Conservation (phyloP, 2,113 vertebrate genomes). For the Clarias magur region DNA sequence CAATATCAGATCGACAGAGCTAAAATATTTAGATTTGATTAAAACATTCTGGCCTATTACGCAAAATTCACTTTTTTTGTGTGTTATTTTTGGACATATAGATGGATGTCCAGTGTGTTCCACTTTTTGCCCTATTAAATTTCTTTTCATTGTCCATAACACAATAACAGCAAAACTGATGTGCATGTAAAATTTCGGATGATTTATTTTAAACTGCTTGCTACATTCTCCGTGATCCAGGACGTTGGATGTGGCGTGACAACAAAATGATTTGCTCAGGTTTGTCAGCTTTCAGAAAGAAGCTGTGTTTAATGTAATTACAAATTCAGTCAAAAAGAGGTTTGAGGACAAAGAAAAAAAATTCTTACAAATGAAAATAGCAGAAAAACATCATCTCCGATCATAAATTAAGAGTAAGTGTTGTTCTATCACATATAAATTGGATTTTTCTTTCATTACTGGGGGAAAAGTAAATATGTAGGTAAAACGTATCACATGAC, state of each 20-base stretch:
- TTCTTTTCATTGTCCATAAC: neutral
- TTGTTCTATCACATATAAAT: neutral
- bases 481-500: neutral
- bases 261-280: neutral
- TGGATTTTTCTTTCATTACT: neutral
- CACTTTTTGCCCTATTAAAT: too few species aligned
- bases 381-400: neutral
- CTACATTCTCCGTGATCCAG: conserved; percentile 20
- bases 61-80: too few species aligned
- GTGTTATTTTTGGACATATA: too few species aligned
- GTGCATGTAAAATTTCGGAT: neutral
- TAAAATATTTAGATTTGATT: neutral
- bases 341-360: conserved; percentile 5
- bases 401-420: conserved; percentile 34
- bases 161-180: conserved; percentile 3
- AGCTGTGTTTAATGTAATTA: conserved; percentile 26
- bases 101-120: too few species aligned
- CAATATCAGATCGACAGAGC: neutral
- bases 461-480: conserved; percentile 12
- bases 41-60: neutral
- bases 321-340: conserved; percentile 37
- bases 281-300: conserved; percentile 18
- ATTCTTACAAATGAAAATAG: neutral
- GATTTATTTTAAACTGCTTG: conserved; percentile 35
- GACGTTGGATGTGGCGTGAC: neutral